phyloP scores from a whole-genome alignment of 2,113 vertebrate genomes.

The Odocoileus hemionus region DNA sequence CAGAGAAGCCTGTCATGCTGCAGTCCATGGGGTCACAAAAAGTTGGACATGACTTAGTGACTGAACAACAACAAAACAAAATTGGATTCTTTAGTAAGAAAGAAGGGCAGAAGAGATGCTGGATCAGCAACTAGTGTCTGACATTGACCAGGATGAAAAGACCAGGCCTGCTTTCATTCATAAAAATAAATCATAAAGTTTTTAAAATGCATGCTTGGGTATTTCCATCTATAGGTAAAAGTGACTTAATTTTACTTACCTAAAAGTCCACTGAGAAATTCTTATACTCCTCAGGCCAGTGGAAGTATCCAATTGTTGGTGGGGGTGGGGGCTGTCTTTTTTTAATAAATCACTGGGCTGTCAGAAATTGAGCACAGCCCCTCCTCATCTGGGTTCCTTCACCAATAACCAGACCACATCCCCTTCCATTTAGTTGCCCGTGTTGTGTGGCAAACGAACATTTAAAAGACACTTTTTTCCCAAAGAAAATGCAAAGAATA shows the following conservation, averaged over 20 bases:
- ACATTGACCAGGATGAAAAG: not conserved
- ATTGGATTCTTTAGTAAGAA: not conserved
- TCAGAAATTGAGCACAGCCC: slow-evolving; percentile 43
- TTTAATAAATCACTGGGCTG: slow-evolving; percentile 22
- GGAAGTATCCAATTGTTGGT: not conserved
- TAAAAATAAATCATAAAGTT: not conserved
- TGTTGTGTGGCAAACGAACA: slow-evolving; percentile 72
- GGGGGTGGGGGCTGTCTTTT: not conserved
- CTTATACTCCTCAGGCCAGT: not conserved
- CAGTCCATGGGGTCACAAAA: not conserved
- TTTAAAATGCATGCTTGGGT: not conserved
- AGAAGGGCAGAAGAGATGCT: not conserved
- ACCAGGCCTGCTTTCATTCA: not conserved
- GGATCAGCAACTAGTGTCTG: not conserved
- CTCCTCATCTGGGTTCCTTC: not conserved
- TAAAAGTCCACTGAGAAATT: not conserved
- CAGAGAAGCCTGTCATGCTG: not conserved
- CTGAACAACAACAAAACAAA: not conserved
- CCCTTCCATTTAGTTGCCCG: slow-evolving; percentile 53
- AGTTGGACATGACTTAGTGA: not conserved
- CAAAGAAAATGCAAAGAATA: slow-evolving; percentile 60
- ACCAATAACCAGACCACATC: slow-evolving; percentile 40
- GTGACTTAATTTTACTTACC: not conserved
- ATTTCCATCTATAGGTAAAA: not conserved
- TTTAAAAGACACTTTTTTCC: slow-evolving; percentile 56